A percentile compares a stretch with the other conserved stretches of the same genome.
Evolutionary conservation across 2,888 invertebrate genomes (phyloP).

Genomic region (Tipula lateralis): DNA sequence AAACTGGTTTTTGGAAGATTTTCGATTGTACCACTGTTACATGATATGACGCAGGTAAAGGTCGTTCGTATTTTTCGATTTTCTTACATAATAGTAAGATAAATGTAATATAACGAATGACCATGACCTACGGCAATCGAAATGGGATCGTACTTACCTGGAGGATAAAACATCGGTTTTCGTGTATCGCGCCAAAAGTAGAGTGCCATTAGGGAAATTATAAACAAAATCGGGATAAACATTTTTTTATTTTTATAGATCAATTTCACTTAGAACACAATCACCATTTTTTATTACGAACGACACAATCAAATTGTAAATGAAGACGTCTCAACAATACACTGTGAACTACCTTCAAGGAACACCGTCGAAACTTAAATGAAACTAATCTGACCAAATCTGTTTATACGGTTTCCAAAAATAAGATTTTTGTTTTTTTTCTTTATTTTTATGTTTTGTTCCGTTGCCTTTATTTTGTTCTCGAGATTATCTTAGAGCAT

Average conservation of each 20-base stretch:
- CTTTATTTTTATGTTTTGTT: not conserved
- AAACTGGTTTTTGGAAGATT: not conserved
- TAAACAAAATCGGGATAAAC: not conserved
- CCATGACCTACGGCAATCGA: not conserved
- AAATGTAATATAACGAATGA: not conserved
- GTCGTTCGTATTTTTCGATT: not conserved
- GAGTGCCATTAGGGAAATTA: not conserved
- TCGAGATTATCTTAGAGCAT: not conserved
- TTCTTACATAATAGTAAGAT: not conserved
- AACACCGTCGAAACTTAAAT: not conserved
- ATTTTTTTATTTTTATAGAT: not conserved
- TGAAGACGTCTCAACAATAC: not conserved
- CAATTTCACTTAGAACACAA: not conserved
- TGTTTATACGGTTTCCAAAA: not conserved
- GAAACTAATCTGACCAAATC: not conserved
- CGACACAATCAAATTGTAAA: not conserved
- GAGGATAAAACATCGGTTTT: not conserved
- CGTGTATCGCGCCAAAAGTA: conserved; percentile 20
- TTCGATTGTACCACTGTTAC: not conserved
- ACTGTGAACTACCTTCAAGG: not conserved
- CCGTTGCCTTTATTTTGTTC: not conserved
- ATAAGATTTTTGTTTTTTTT: not conserved
- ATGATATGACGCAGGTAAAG: not conserved
- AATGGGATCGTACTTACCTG: not conserved
- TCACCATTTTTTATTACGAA: not conserved